These are phyloP conservation scores for Druceiella hillmani DNA, from an alignment of 2,888 invertebrate species.

Conservation along the genomic window DNA sequence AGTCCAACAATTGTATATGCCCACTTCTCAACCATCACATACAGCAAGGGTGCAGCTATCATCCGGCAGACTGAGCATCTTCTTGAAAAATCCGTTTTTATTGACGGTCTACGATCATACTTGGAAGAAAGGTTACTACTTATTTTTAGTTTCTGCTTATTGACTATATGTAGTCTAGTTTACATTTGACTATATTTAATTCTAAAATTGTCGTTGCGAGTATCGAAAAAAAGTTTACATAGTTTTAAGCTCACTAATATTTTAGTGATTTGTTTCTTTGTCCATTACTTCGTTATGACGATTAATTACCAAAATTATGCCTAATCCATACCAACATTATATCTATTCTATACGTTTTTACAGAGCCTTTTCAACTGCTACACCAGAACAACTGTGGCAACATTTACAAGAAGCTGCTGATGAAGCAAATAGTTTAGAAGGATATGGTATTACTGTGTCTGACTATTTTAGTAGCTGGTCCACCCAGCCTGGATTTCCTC, in stretches of 20 bases:
- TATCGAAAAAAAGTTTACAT: neutral
- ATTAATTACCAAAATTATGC: too few species aligned
- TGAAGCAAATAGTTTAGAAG: slow-evolving; percentile 29
- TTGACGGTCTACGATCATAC: slow-evolving; percentile 51
- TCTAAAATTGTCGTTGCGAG: neutral
- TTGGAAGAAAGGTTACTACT: slow-evolving; percentile 44
- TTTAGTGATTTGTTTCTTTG: too few species aligned
- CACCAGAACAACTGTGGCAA: slow-evolving; percentile 47
- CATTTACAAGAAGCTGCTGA: slow-evolving; percentile 36
- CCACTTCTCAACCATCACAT: slow-evolving; percentile 63
- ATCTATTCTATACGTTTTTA: slow-evolving; percentile 5
- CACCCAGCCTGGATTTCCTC: slow-evolving; percentile 55
- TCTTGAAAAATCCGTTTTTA: slow-evolving; percentile 49
- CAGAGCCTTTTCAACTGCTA: slow-evolving; percentile 37
- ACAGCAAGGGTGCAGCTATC: slow-evolving; percentile 61
- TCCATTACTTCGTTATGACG: too few species aligned
- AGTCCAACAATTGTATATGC: slow-evolving; percentile 52
- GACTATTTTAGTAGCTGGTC: slow-evolving; percentile 49
- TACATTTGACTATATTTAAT: slow-evolving; percentile 11
- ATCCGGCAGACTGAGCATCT: slow-evolving; percentile 65
- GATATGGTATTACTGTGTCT: slow-evolving; percentile 37
- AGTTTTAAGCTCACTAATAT: too few species aligned
- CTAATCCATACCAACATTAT: neutral
- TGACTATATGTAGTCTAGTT: neutral
- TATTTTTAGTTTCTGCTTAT: neutral